A percentile compares a stretch with the other conserved stretches of the same genome.
Evolutionary conservation across 2,797 vertebrate genomes (phyloP).

Genomic region (Petrocephalus schoutedeni): DNA sequence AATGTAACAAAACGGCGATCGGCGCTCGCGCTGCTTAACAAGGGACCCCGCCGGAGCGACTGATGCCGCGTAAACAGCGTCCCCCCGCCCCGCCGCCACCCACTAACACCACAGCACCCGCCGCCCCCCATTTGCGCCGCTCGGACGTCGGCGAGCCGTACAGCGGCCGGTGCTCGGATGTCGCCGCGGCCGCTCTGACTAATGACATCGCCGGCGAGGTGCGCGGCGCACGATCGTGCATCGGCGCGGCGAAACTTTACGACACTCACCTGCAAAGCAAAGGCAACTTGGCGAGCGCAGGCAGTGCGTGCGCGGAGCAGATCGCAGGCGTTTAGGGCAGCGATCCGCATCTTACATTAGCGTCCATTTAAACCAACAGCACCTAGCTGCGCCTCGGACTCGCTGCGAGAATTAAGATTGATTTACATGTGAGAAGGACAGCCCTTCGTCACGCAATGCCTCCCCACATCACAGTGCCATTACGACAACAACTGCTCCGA

Average conservation of each 20-base stretch:
- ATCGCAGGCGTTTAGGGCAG: background rate
- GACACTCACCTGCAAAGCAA: background rate
- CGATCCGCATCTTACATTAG: background rate
- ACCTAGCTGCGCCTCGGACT: background rate
- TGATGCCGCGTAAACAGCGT: background rate
- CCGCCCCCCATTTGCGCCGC: background rate
- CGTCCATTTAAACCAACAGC: background rate
- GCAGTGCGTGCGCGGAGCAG: background rate
- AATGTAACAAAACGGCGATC: conserved; percentile 81
- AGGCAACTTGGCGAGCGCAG: background rate
- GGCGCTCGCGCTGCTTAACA: conserved; percentile 61
- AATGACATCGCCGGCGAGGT: background rate
- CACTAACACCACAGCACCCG: background rate
- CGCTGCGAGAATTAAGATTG: background rate
- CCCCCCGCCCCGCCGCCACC: background rate
- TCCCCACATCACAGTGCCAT: background rate
- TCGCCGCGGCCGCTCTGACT: background rate
- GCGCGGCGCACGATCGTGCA: background rate
- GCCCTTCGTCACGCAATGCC: background rate
- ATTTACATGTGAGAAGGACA: background rate
- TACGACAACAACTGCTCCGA: background rate
- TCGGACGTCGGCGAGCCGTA: background rate
- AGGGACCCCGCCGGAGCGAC: conserved; percentile 43
- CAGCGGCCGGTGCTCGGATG: background rate
- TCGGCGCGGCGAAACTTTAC: background rate